These are phyloP conservation scores for Phortica magna DNA, from an alignment of 2,888 invertebrate genomes.

Conservation along the genomic window DNA sequence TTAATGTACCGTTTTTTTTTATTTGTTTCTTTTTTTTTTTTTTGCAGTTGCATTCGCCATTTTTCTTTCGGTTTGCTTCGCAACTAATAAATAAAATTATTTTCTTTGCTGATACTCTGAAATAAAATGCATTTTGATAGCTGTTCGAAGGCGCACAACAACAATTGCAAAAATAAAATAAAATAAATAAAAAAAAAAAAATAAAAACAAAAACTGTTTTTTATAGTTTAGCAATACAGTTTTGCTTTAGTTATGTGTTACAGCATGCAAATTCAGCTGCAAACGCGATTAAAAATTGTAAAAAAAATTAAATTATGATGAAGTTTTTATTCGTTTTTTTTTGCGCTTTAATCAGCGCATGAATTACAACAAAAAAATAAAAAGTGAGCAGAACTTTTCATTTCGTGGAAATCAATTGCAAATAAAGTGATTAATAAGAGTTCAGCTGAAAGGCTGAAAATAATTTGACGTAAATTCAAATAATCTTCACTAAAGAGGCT, in stretches of 20 bases:
- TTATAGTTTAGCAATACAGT: conserved; percentile 1
- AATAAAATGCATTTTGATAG: conserved; percentile 25
- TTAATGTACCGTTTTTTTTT: conserved; percentile 9
- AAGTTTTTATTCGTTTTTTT: not conserved
- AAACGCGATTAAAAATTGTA: conserved; percentile 8
- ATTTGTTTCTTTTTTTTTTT: conserved; percentile 27
- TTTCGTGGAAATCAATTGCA: not conserved
- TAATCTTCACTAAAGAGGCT: too few species aligned
- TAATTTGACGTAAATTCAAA: not conserved
- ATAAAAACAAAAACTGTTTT: conserved; percentile 13
- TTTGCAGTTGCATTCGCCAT: conserved; percentile 5
- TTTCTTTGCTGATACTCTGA: conserved; percentile 35
- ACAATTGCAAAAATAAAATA: not conserved
- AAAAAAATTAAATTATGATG: not conserved
- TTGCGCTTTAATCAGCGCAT: not conserved
- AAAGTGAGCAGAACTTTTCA: not conserved
- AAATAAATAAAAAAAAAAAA: not conserved
- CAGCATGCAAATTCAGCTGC: not conserved
- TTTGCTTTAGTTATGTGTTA: conserved; percentile 4
- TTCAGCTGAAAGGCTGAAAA: not conserved
- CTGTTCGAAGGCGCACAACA: not conserved
- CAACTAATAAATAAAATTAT: conserved; percentile 37
- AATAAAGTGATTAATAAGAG: not conserved
- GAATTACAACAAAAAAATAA: not conserved
- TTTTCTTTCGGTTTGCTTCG: conserved; percentile 35